Base-by-base conservation (phyloP, 2,113 vertebrate species). In the Hippocampus abdominalis region DNA sequence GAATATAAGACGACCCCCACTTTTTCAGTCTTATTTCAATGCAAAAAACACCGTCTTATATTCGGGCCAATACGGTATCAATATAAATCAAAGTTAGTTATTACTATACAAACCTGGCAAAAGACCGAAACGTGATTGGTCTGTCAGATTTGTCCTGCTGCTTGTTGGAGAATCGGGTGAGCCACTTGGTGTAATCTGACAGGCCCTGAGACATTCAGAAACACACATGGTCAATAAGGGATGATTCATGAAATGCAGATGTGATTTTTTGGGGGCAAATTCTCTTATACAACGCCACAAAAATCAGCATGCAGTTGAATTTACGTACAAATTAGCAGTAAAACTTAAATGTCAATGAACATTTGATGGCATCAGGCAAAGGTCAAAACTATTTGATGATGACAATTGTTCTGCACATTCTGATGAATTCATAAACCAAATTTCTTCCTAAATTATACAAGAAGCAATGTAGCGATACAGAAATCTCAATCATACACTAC, bases 141-240 rank as follows among this genome's bases (percentile, higher is more conserved):
- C 89, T 88, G 27, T 84, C 87, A 11, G 81, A 65, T 2, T 61
- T 76, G 61, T 87, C 78, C 53, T 88, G 89, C 64, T 91, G 88
- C 75, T 92, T 92, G 66, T 86, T 82, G 62, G 93, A 92, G 81
- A 94, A 94, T 74, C 88, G 89, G 2, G 90, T 84, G 42, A 94
- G 89, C 93, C 93, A 94, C 83, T 92, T 94, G 46, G 91, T 93
- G 81, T 94, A 94, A 80, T 94, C 92, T 8, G 90, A 88, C 68
- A 94, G 82, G n/a, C 90, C 92, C 93, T 94, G 68, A 64, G 49
- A 74, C 3, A 72, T 20, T 66, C 16, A 65, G 2, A 53, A 8
- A 40, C 42, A 73, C 51, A 40, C 46, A 1, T 10, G 0, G 4
- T 42, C 56, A 57, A 27, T 23, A 20, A 56, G 13, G 46, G 23